phyloP scores from a whole-genome alignment of 92 coral and sea anemone species.

The Isaurus tuberculatus region DNA sequence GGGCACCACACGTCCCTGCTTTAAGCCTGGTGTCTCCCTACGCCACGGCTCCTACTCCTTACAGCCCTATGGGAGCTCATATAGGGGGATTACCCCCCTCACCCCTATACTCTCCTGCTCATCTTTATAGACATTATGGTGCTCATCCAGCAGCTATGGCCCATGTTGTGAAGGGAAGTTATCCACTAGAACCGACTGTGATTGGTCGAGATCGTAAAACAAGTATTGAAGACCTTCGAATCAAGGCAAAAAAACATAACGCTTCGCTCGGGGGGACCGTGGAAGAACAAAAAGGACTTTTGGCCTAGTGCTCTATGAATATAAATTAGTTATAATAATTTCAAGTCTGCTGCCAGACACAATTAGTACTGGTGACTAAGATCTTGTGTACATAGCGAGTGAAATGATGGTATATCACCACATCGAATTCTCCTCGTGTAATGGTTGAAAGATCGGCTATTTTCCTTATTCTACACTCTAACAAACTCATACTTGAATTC shows the following conservation, averaged over 20 bases:
- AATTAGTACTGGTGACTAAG: neutral
- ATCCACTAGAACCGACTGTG: slow-evolving; percentile 56
- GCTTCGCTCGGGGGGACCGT: slow-evolving; percentile 8
- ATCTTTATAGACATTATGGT: slow-evolving; percentile 70
- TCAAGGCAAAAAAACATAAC: slow-evolving; percentile 81
- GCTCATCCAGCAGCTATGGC: slow-evolving; percentile 77
- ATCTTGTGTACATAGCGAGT: neutral
- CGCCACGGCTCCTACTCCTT: slow-evolving; percentile 80
- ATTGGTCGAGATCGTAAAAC: slow-evolving; percentile 72
- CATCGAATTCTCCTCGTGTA: neutral
- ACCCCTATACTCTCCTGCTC: slow-evolving; percentile 71
- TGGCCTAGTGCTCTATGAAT: neutral
- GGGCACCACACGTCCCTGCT: slow-evolving; percentile 90
- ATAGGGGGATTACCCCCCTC: slow-evolving; percentile 53
- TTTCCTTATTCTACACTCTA: too few species aligned
- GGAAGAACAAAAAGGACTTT: slow-evolving; percentile 38
- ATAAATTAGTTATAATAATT: slow-evolving; percentile 1
- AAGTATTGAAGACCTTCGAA: slow-evolving; percentile 84
- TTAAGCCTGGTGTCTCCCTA: slow-evolving; percentile 89
- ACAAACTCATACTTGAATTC: too few species aligned
- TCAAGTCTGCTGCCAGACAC: neutral
- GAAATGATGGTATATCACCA: neutral
- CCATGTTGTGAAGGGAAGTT: slow-evolving; percentile 68
- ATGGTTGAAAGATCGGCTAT: neutral
- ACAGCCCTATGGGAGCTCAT: slow-evolving; percentile 75